Base-by-base conservation (phyloP, 2,113 vertebrate genomes). In the Burhinus oedicnemus region DNA sequence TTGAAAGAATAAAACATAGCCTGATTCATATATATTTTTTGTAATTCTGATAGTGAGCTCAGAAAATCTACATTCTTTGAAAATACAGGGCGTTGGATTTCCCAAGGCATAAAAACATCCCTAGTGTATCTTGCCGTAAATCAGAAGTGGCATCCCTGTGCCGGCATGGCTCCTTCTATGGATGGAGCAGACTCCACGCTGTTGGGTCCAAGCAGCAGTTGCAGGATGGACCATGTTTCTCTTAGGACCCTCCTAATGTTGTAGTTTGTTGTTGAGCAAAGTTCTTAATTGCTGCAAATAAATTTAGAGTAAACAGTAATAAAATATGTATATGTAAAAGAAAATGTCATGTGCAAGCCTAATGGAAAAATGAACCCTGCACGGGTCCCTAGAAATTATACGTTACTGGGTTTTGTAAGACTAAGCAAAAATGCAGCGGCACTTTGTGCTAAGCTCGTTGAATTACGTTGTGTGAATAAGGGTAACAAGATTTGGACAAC, bases 401-500 rank as follows among this genome's bases (percentile, higher is more conserved):
- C 1, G 0, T 47, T 93, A 1, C 65, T 84, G 47, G 2, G 3
- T 79, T 96, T 91, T 79, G 61, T 68, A 36, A 80, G 47, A 17
- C 27, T 75, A 77, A 95, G 95, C 84, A 94, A 83, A 96, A 96
- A 77, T 30, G 42, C 55, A 85, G 64, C 2, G 2, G 44, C 36
- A 12, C 61, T 66, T 83, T 29, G 10, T 90, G 44, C 64, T 57
- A 57, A 74, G 68, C 79, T 66, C 3, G 5, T 44, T 70, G 84
- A 88, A 66, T 68, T 71, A 36, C 89, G 88, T 60, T 8, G 87
- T 83, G 87, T 88, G 79, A 95, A 69, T 95, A 40, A 91, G 51
- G 69, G 71, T 94, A 96, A 94, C 77, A 40, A 80, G 82, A 93
- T 95, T 80, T 94, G 85, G 86, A 66, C 81, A 87, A 45, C 71